Evolutionary conservation across 2,797 vertebrate species (phyloP).

Genomic region (Phoeniculus purpureus): DNA sequence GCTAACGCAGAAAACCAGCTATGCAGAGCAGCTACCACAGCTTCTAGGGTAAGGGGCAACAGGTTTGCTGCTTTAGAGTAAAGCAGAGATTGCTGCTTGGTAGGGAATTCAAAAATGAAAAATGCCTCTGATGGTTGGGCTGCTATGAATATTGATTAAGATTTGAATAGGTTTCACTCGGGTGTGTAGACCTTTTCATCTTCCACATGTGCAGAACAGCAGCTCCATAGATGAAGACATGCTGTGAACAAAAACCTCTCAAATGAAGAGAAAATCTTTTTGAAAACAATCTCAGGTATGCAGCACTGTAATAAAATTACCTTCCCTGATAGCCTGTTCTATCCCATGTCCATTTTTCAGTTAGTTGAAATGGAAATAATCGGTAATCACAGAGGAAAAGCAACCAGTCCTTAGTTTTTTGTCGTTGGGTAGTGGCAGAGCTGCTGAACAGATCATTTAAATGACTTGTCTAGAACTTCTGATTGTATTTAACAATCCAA

Average conservation of each 20-base stretch:
- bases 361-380: slow-evolving; percentile 2
- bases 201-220: background rate
- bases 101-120: background rate
- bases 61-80: background rate
- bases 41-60: background rate
- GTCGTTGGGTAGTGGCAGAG: background rate
- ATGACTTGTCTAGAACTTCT: background rate
- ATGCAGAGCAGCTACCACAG: background rate
- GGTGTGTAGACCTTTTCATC: background rate
- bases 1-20: background rate
- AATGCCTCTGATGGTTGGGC: background rate
- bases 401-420: slow-evolving; percentile 13
- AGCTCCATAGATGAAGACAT: background rate
- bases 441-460: background rate
- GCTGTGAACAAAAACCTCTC: background rate
- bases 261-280: background rate
- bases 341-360: background rate
- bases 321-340: background rate
- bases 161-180: background rate
- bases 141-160: background rate
- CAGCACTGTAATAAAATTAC: background rate
- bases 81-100: background rate
- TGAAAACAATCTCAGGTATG: background rate
- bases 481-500: background rate
- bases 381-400: background rate